Conservation (phyloP, 2,888 invertebrate genomes). For the Catocala sponsa region DNA sequence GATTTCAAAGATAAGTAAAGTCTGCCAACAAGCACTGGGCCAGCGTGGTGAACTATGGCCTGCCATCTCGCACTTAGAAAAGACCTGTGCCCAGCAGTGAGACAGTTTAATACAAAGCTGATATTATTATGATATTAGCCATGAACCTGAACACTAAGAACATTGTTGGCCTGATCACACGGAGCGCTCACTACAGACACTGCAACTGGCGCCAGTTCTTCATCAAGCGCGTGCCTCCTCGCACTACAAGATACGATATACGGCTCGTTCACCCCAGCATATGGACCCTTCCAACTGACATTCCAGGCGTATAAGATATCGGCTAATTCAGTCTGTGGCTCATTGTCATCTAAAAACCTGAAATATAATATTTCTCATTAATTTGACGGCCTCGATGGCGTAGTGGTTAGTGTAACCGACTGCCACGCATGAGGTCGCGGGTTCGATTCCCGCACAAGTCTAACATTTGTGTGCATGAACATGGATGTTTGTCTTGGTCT, state of each 20-base stretch:
- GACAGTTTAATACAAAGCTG: too few relatives aligned
- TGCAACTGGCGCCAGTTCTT: slow-evolving; percentile 17
- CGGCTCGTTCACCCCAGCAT: slow-evolving; percentile 29
- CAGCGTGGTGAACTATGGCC: too few relatives aligned
- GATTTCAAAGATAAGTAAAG: too few relatives aligned
- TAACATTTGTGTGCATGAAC: too few relatives aligned
- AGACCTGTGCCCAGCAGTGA: too few relatives aligned
- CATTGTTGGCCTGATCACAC: slow-evolving; percentile 24
- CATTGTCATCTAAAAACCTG: slow-evolving; percentile 25
- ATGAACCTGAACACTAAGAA: slow-evolving; percentile 28
- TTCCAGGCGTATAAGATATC: slow-evolving; percentile 24
- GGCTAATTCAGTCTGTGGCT: slow-evolving; percentile 21
- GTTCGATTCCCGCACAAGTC: too few relatives aligned
- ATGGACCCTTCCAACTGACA: slow-evolving; percentile 27
- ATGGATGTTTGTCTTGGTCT: too few relatives aligned
- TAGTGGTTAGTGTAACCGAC: too few relatives aligned
- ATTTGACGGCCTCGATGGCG: too few relatives aligned
- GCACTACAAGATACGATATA: slow-evolving; percentile 27
- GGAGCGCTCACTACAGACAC: slow-evolving; percentile 20
- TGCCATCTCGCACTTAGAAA: too few relatives aligned
- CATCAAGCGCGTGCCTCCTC: slow-evolving; percentile 17
- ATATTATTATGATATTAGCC: background rate
- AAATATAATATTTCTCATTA: background rate
- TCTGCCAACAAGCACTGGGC: too few relatives aligned
- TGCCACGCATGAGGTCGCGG: too few relatives aligned